phyloP scores from a whole-genome alignment of 1,140 invertebrate genomes.

The Nephila pilipes region DNA sequence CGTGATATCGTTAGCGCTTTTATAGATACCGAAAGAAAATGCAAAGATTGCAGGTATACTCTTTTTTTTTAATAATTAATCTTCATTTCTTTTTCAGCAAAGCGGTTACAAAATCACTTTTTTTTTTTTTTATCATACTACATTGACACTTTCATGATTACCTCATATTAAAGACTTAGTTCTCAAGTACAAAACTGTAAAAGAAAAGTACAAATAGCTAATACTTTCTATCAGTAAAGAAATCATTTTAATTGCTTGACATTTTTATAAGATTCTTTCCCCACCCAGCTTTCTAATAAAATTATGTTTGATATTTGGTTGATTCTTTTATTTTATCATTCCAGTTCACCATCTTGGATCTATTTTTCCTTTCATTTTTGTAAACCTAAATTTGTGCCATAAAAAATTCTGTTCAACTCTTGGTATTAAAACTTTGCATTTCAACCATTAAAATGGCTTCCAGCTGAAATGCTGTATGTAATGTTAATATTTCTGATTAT shows the following conservation, averaged over 20 bases:
- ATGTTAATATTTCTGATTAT: not conserved
- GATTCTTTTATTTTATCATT: too few species aligned
- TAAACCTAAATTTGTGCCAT: not conserved
- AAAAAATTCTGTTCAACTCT: not conserved
- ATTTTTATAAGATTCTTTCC: not conserved
- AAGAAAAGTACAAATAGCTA: conserved; percentile 59
- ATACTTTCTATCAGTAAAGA: not conserved
- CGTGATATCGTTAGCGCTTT: not conserved
- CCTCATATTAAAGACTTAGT: conserved; percentile 66
- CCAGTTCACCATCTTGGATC: not conserved
- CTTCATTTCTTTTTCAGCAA: not conserved
- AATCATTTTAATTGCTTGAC: not conserved
- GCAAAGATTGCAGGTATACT: not conserved
- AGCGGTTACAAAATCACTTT: not conserved
- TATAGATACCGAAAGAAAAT: conserved; percentile 42
- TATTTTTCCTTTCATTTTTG: not conserved
- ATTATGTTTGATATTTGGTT: not conserved
- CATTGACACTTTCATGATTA: conserved; percentile 15
- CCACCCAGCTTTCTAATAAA: not conserved
- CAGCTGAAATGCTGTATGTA: not conserved
- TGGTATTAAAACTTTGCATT: not conserved
- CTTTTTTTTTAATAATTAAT: not conserved
- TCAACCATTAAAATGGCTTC: not conserved
- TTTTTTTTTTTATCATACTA: not conserved
- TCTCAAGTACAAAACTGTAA: conserved; percentile 65